phyloP scores from a whole-genome alignment of 2,888 invertebrate genomes.

The Lepidochitona cinerea region DNA sequence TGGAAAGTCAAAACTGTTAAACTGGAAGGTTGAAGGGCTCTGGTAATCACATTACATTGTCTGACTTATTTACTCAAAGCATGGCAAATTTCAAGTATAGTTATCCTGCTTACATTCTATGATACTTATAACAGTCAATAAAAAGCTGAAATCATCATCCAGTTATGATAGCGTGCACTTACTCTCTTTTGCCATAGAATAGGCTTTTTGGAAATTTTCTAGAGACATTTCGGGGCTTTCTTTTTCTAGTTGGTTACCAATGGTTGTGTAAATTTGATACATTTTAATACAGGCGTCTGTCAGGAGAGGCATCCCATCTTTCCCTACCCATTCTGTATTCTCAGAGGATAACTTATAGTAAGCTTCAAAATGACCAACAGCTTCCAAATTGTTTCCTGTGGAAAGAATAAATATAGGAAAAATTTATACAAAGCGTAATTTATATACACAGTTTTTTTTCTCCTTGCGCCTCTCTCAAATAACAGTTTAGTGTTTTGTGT shows the following conservation, averaged over 20 bases:
- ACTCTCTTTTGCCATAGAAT: conserved; percentile 67
- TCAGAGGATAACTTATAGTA: conserved; percentile 57
- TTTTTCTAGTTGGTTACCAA: conserved; percentile 46
- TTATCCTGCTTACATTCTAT: too few species aligned
- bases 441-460: too few species aligned
- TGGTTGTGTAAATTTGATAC: conserved; percentile 59
- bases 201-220: conserved; percentile 62
- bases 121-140: neutral
- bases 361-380: conserved; percentile 65
- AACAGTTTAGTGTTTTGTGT: too few species aligned
- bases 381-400: conserved; percentile 56
- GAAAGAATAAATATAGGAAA: conserved; percentile 13
- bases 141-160: neutral
- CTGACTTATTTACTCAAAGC: too few species aligned
- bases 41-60: too few species aligned
- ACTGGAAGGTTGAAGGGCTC: neutral
- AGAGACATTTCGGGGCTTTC: conserved; percentile 47
- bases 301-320: conserved; percentile 44
- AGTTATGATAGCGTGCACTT: conserved; percentile 18
- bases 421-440: too few species aligned
- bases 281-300: conserved; percentile 64
- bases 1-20: neutral
- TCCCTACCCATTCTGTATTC: conserved; percentile 56
- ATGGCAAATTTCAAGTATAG: too few species aligned
- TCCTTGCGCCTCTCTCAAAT: too few species aligned